A percentile compares a stretch with the other conserved stretches of the same genome.
Conservation (phyloP, 37 sponge, comb jelly and placozoan genomes). For the Aplysina aerophoba region DNA sequence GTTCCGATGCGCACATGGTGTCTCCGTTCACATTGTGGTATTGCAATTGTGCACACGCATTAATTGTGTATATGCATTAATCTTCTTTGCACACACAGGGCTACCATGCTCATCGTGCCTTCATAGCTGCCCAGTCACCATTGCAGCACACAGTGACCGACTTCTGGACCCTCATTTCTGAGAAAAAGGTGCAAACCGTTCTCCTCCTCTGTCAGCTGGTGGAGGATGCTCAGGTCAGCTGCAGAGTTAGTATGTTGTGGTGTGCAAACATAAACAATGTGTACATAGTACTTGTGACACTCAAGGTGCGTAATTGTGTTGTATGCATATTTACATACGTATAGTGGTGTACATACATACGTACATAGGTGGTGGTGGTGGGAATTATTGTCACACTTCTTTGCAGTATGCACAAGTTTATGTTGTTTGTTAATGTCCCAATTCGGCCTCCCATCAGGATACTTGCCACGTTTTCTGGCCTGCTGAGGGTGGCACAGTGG, state of each 20-base stretch:
- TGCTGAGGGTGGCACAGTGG: not conserved
- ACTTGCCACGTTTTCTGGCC: constrained; percentile 11
- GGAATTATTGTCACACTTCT: too few relatives aligned
- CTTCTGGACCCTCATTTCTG: constrained; percentile 69
- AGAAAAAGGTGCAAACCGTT: constrained; percentile 42
- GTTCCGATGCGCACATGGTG: not conserved
- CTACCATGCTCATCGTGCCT: constrained; percentile 65
- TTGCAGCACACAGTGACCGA: constrained; percentile 52
- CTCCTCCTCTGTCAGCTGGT: constrained; percentile 49
- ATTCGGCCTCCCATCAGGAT: not conserved
- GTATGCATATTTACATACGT: too few relatives aligned
- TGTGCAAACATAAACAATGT: too few relatives aligned
- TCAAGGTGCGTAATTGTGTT: too few relatives aligned
- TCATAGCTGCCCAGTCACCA: constrained; percentile 73
- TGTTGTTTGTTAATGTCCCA: not conserved
- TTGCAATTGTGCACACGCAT: not conserved
- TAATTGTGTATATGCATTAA: not conserved
- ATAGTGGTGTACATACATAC: too few relatives aligned
- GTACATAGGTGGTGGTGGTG: too few relatives aligned
- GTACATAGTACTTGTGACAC: too few relatives aligned
- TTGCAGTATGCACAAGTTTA: too few relatives aligned
- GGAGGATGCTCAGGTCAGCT: constrained; percentile 47
- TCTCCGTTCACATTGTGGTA: not conserved
- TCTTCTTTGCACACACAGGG: constrained; percentile 47
- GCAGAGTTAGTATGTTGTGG: too few relatives aligned